Evolutionary conservation across 2,113 vertebrate genomes (phyloP), one percentile per base, ranked within the genome.

Genomic region (Zosterops lateralis): DNA sequence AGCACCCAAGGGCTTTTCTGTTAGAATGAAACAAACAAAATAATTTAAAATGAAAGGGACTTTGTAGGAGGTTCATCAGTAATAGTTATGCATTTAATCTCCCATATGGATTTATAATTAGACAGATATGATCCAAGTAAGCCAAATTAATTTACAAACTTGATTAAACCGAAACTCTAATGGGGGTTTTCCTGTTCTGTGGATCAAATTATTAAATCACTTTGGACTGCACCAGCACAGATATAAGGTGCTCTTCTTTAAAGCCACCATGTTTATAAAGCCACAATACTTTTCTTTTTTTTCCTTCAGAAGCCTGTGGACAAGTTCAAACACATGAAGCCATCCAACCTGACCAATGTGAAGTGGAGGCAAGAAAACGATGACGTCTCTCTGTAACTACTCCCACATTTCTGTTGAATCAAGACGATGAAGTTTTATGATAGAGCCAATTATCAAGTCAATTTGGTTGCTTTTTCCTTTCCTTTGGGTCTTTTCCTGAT

Each of bases 391-490:
- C 58, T 68, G 51, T 65, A 88, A 62, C 19, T 38, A 92, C 4
- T 24, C 32, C 22, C 67, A 87, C 21, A 90, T 71, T 95, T 94
- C 81, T 94, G 38, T 75, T 82, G 79, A 78, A 77, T 76, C 54
- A 86, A 75, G 96, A 54, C 72, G 32, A 83, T 73, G 65, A 95
- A 97, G 84, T 85, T 90, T 84, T 91, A 96, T 67, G 82, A 84
- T 95, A 91, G 90, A 96, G 73, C 87, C 87, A 95, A 97, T 98
- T 96, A 95, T 57, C 42, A 76, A 91, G 92, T 92, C 81, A 61
- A 19, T 58, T 66, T 53, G 7, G 84, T 92, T 95, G 87, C 29
- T 77, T 95, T 94, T 92, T 93, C n/a, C 44, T 88, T 95, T 66
- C 66, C 38, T 38, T 38, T 26, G 6, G 17, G 57, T 94, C 89